These are phyloP conservation scores for Scyliorhinus canicula DNA, from an alignment of 2,797 vertebrate species.

Conservation along the genomic window DNA sequence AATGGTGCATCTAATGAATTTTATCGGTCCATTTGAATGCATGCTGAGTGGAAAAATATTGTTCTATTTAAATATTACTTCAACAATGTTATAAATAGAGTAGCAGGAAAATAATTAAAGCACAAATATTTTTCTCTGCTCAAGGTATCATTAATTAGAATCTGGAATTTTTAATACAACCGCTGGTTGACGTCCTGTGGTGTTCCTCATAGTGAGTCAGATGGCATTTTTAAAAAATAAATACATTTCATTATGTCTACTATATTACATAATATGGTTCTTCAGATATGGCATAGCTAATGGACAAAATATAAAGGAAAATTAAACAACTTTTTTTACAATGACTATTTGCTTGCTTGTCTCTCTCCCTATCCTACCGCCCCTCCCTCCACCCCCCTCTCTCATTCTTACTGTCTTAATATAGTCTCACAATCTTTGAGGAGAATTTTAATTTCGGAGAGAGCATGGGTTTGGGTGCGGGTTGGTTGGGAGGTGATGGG, in stretches of 20 bases:
- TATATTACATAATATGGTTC: not conserved
- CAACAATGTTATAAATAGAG: not conserved
- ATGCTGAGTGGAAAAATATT: not conserved
- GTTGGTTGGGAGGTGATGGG: no score
- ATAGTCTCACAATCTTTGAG: no score
- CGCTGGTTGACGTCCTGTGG: not conserved
- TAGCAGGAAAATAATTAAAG: not conserved
- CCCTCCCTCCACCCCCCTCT: no score
- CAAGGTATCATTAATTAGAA: not conserved
- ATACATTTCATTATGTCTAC: not conserved
- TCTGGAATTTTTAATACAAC: not conserved
- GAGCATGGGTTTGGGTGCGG: no score
- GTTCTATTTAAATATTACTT: not conserved
- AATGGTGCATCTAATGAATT: not conserved
- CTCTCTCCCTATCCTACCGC: no score
- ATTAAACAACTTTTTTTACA: not conserved
- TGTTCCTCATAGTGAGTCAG: not conserved
- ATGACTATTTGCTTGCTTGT: no score
- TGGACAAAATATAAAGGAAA: not conserved
- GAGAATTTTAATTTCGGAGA: no score
- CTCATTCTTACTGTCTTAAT: no score
- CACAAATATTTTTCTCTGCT: not conserved
- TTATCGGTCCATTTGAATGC: not conserved
- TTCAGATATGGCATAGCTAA: not conserved
- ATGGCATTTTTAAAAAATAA: not conserved